A percentile compares a stretch with the other conserved stretches of the same genome.
phyloP scores from a whole-genome alignment of 1,140 invertebrate genomes.

The Mercenaria mercenaria region DNA sequence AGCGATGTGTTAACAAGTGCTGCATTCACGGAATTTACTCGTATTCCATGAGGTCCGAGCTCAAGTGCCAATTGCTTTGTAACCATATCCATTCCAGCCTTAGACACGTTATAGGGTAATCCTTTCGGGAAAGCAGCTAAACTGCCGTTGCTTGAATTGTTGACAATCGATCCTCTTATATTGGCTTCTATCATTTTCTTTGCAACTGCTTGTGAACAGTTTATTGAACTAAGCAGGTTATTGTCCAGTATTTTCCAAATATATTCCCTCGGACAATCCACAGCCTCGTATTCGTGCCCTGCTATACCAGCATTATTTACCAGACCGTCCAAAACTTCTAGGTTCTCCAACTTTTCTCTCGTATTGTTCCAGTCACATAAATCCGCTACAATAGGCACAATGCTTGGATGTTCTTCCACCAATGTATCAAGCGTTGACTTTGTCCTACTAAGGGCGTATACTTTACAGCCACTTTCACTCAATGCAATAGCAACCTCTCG shows the following conservation, averaged over 20 bases:
- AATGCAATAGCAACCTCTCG: slow-evolving; percentile 8
- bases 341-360: slow-evolving; percentile 87
- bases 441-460: slow-evolving; percentile 37
- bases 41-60: slow-evolving; percentile 93
- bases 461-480: slow-evolving; percentile 8
- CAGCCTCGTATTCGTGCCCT: slow-evolving; percentile 88
- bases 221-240: slow-evolving; percentile 63
- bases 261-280: slow-evolving; percentile 89
- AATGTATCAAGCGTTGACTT: not conserved
- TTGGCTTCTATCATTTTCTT: slow-evolving; percentile 90
- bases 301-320: slow-evolving; percentile 94
- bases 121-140: slow-evolving; percentile 91
- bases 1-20: slow-evolving; percentile 93
- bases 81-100: slow-evolving; percentile 87
- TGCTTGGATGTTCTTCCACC: slow-evolving; percentile 85
- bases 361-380: slow-evolving; percentile 91
- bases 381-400: slow-evolving; percentile 86
- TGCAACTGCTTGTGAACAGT: not conserved
- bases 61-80: slow-evolving; percentile 93
- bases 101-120: slow-evolving; percentile 90
- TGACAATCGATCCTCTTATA: slow-evolving; percentile 93
- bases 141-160: slow-evolving; percentile 92
- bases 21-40: slow-evolving; percentile 96
- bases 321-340: slow-evolving; percentile 90
- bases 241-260: slow-evolving; percentile 87